Base-by-base conservation (phyloP, 2,113 vertebrate species). In the Coryphaenoides rupestris region DNA sequence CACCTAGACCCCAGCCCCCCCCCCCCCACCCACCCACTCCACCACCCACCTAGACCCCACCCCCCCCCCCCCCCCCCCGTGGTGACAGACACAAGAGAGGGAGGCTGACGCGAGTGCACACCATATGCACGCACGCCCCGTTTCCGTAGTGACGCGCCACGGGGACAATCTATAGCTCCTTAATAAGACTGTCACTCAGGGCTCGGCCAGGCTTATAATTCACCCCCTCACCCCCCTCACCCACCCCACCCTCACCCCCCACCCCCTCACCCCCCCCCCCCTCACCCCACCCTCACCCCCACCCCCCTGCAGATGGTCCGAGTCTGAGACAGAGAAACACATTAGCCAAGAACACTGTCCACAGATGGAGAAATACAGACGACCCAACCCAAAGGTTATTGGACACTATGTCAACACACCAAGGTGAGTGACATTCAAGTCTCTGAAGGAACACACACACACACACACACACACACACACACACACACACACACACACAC, bases 91-190 rank as follows among this genome's bases (percentile, higher is more conserved):
- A 55, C 19, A 46, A 15, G 33, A 40, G 33, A 40, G 33, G 21
- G 14, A n/a, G 26, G 21, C 6, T 6, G 24, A 17, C 33, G 68
- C 2, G 19, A 55, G 56, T 75, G 72, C 69, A 70, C 70, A 53
- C 52, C 66, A 65, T 47, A 80, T 55, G 73, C 66, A 79, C n/a
- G 13, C 81, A 85, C 85, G 83, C 77, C 79, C 81, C 72, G 62
- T 74, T 83, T 77, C 81, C 72, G 62, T 74, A 81, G 63, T 68
- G 66, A 70, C 63, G 77, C 62, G 77, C 62, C 68, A 69, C 63
- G 26, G 57, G 26, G 62, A 69, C 63, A 72, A 65, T 69, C 61
- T 62, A 68, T 64, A 72, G 2, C 9, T 24, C 76, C 68, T 74
- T 76, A 78, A 76, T 69, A 69, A 77, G 68, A 67, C 66, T 75